phyloP scores from a whole-genome alignment of 2,888 invertebrate genomes.

The Leucophenga montana region DNA sequence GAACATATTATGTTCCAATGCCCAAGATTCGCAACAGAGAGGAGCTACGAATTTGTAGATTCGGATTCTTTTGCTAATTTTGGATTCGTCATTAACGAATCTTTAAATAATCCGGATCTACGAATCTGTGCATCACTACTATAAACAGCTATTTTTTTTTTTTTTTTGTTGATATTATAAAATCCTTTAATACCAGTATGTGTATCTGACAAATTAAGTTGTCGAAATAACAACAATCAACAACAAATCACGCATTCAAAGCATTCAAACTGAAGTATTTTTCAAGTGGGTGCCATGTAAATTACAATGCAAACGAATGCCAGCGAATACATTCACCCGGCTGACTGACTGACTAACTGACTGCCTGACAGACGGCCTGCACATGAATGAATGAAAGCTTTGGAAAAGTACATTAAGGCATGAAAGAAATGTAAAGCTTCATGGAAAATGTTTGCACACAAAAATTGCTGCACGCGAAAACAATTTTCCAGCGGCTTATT shows the following conservation, averaged over 20 bases:
- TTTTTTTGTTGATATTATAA: no score
- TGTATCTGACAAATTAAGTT: not conserved
- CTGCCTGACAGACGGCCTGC: not conserved
- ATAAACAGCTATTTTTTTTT: no score
- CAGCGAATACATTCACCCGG: not conserved
- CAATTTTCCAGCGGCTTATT: slow-evolving; percentile 53
- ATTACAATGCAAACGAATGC: not conserved
- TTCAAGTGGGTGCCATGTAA: not conserved
- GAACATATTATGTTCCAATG: no score
- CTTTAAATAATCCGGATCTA: no score
- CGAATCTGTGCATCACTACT: no score
- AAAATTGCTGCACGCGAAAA: slow-evolving; percentile 41
- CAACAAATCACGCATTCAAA: not conserved
- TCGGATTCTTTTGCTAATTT: no score
- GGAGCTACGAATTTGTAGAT: no score
- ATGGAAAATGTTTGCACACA: not conserved
- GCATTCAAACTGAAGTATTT: not conserved
- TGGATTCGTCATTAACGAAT: no score
- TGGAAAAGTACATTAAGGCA: not conserved
- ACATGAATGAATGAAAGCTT: no score
- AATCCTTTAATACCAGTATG: not conserved
- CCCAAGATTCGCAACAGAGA: no score
- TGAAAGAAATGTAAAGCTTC: not conserved
- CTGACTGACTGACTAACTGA: not conserved
- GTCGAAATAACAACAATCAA: not conserved